Percentiles rank a stretch among this genome's conserved stretches.
Conservation (phyloP, 2,888 invertebrate genomes). For the Nudaria mundana region DNA sequence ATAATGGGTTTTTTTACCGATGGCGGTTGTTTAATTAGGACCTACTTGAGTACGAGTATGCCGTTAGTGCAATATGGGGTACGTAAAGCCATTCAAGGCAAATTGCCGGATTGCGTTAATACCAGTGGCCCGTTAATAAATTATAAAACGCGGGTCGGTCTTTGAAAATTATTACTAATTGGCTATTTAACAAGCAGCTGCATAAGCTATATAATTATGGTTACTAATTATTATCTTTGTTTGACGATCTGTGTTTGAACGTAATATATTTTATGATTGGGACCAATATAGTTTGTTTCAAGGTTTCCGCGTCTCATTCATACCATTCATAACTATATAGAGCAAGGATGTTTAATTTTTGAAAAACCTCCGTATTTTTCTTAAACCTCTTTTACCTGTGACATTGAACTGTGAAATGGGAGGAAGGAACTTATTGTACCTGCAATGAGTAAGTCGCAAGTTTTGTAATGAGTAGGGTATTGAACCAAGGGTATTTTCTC, state of each 20-base stretch:
- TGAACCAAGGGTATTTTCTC: no score
- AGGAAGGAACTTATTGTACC: no score
- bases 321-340: no score
- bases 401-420: no score
- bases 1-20: no score
- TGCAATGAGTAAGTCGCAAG: no score
- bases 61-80: background rate
- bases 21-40: slow-evolving; percentile 8
- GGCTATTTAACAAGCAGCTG: slow-evolving; percentile 4
- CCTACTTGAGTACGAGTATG: background rate
- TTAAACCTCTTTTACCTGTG: no score
- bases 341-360: no score
- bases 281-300: no score
- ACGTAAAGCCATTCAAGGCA: slow-evolving; percentile 3
- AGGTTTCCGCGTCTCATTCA: no score
- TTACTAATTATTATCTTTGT: slow-evolving; percentile 1
- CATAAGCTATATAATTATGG: background rate
- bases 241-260: background rate
- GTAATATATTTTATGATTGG: slow-evolving; percentile 1
- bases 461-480: no score
- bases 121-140: slow-evolving; percentile 9
- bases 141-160: slow-evolving; percentile 1
- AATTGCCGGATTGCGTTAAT: slow-evolving; percentile 8
- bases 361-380: no score
- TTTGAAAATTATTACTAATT: slow-evolving; percentile 8